Base-by-base conservation (phyloP, 1,140 invertebrate genomes). In the Lysiphlebus fabarum region DNA sequence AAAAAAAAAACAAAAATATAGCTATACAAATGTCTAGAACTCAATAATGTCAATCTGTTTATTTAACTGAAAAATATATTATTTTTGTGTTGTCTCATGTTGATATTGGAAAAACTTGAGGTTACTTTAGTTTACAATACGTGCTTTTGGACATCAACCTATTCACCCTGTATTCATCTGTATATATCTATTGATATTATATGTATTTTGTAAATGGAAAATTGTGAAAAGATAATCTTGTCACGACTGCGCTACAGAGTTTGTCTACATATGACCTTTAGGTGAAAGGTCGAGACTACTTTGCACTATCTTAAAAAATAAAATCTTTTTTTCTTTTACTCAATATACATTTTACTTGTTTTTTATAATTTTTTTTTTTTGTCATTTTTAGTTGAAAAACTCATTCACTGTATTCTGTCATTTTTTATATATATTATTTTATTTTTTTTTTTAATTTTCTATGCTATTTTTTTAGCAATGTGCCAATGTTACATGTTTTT, bases 321-420 rank as follows among this genome's bases (percentile, higher is more conserved):
- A 44, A n/a, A 10, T 51, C 51, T 57, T 36, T 57, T 48, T 59
- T 33, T 53, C 45, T 49, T 42, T 8, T 40, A 10, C 14, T 55
- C 58, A 53, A 53, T 37, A 41, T 10, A 51, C 33, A 37, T 43
- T 26, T 36, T 47, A 34, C 53, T 51, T 36, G 10, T 44, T 43
- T 53, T 14, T 50, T 53, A 36, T 44, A 38, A 11, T 47, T 6
- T 44, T 49, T 26, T 17, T 53, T 51, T 53, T 37, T 57, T 36
- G 50, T 41, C 58, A 55, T 49, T 59, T 58, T 17, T 41, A 42
- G 45, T 50, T 55, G 48, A 54, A 47, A 48, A 51, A 55, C 42
- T 44, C 41, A 17, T 6, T 6, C 49, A 36, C 37, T 48, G 38
- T 38, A 49, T 17, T 38, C 37, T 36, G 33, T 9, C 42, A n/a